phyloP scores from a whole-genome alignment of 1,140 invertebrate genomes.

The Sminthurides bifidus region DNA sequence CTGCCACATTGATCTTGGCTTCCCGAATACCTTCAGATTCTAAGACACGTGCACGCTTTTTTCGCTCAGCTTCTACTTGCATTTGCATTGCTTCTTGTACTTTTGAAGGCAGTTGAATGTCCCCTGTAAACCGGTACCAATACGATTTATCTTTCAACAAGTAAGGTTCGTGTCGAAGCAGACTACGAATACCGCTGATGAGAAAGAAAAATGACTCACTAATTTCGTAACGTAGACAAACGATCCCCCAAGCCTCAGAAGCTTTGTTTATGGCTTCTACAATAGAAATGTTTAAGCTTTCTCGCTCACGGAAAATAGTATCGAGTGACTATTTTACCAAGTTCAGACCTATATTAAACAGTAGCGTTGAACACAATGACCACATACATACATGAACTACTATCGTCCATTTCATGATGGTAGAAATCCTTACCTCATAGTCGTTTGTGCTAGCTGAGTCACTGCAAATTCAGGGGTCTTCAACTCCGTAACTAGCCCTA shows the following conservation, averaged over 20 bases:
- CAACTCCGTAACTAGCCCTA: conserved; percentile 93
- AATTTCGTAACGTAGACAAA: conserved; percentile 97
- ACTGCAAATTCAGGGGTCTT: conserved; percentile 99
- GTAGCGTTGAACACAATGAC: not conserved
- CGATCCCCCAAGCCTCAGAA: conserved; percentile 92
- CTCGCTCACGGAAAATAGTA: conserved; percentile 90
- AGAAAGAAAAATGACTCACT: conserved; percentile 46
- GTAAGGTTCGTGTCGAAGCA: not conserved
- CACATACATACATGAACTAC: not conserved
- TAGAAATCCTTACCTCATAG: conserved; percentile 58
- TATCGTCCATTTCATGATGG: not conserved
- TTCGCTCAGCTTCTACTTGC: conserved; percentile 96
- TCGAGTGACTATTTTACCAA: conserved; percentile 97
- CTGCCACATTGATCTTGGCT: conserved; percentile 94
- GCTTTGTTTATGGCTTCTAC: conserved; percentile 97
- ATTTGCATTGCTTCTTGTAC: conserved; percentile 99
- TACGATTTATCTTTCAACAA: no score
- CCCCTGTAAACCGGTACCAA: conserved; percentile 53
- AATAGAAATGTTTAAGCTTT: conserved; percentile 88
- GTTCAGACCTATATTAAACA: conserved; percentile 57
- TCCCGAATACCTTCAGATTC: conserved; percentile 92
- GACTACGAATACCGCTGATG: not conserved
- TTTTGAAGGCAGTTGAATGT: conserved; percentile 79
- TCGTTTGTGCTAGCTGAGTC: conserved; percentile 96
- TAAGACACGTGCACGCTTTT: conserved; percentile 89